Evolutionary conservation across 2,113 vertebrate genomes (phyloP), one percentile per base, ranked within the genome.

Genomic region (Thryonomys swinderianus): DNA sequence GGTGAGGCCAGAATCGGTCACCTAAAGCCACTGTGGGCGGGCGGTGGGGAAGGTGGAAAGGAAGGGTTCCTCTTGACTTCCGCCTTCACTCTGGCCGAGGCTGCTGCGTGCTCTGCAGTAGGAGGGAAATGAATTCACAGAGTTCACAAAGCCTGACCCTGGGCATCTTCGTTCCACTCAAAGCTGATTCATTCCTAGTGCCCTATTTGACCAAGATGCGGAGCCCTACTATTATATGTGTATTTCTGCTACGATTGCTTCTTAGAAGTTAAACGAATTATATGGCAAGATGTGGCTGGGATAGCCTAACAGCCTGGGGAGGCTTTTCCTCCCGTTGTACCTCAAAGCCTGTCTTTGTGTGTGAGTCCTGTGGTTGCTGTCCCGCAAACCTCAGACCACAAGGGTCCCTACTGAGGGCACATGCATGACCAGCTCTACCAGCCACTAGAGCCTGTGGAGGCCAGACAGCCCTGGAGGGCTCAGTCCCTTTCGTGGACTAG

Each of bases 241-340:
- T 73, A 67, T 88, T 96, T 85, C 82, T 37, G 48, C 73, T 61
- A 92, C 90, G 88, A 57, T 11, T 59, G 25, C 34, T 90, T 73
- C 82, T 82, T 78, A 90, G 84, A 93, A 89, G 66, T 78, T 74
- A 88, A 85, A 73, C 32, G 95, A 95, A 92, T 93, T 78, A 30
- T 55, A 81, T 1, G 30, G 25, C 25, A 87, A 76, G 42, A 45
- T 64, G 25, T 53, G 59, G 21, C 20, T 93, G 83, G 80, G 82
- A 90, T 92, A 86, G 76, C 45, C 69, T 78, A 67, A 74, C 66
- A 69, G 66, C 48, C 40, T 42, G 17, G 34, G 55, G 6, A 27
- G 13, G 86, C 55, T 87, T 59, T 79, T 71, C 67, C 2, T n/a
- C 34, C 83, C 45, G 25, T 66, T 90, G 18, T 9, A 66, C 25